A percentile compares a stretch with the other conserved stretches of the same genome.
phyloP scores from a whole-genome alignment of 2,113 vertebrate genomes.

The Varanus salvator region DNA sequence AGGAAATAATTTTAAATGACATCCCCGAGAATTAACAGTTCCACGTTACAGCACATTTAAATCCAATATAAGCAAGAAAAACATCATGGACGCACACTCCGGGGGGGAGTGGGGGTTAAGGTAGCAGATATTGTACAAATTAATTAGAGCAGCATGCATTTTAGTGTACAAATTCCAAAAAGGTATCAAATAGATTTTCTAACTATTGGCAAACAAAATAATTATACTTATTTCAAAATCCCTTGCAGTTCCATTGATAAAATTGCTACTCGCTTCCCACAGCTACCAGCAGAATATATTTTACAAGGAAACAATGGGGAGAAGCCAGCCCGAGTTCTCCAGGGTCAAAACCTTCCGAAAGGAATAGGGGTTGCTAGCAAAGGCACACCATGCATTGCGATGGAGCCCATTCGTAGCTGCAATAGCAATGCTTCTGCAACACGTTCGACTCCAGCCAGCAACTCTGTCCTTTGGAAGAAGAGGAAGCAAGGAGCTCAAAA shows the following conservation, averaged over 20 bases:
- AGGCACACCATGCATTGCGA: neutral
- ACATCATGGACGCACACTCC: no score
- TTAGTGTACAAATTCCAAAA: constrained; percentile 45
- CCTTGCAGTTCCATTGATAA: constrained; percentile 37
- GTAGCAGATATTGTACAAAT: constrained; percentile 56
- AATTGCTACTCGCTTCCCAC: neutral
- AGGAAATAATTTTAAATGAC: constrained; percentile 71
- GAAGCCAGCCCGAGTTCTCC: neutral
- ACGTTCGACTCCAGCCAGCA: neutral
- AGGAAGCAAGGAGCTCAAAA: neutral
- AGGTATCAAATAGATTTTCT: constrained; percentile 58
- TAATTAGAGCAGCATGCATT: constrained; percentile 67
- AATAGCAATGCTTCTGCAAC: neutral
- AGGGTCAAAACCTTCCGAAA: neutral
- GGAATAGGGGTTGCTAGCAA: neutral
- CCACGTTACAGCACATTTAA: constrained; percentile 58
- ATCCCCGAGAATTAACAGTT: constrained; percentile 69
- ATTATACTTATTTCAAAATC: constrained; percentile 39
- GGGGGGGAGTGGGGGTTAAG: neutral
- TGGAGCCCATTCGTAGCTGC: neutral
- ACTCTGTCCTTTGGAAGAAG: neutral
- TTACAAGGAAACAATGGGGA: neutral
- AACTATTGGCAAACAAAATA: constrained; percentile 53
- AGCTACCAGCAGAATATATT: neutral
- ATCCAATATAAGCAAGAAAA: constrained; percentile 46